These are phyloP conservation scores for Scomberomorus guttatus DNA, from an alignment of 2,797 vertebrate genomes.

Conservation along the genomic window DNA sequence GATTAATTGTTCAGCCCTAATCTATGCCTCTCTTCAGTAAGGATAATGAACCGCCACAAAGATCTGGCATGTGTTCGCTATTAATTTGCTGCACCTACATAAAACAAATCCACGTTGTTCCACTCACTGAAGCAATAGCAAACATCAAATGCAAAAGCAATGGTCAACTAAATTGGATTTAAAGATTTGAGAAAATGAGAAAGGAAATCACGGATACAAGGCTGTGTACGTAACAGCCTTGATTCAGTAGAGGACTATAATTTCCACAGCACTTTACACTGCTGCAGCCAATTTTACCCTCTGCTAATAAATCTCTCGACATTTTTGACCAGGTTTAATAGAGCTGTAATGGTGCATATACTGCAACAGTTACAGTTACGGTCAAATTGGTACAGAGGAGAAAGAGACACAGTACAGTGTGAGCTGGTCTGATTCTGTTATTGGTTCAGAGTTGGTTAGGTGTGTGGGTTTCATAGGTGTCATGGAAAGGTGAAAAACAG, in stretches of 20 bases:
- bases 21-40: background rate
- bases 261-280: constrained; percentile 3
- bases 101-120: background rate
- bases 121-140: background rate
- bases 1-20: no score
- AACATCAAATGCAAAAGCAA: constrained; percentile 9
- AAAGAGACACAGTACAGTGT: background rate
- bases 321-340: background rate
- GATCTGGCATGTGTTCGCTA: background rate
- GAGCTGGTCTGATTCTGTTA: constrained; percentile 3
- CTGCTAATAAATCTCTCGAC: background rate
- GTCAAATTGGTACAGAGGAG: background rate
- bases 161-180: background rate
- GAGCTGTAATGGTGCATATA: constrained; percentile 9
- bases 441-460: background rate
- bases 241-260: background rate
- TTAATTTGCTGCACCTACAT: constrained; percentile 2
- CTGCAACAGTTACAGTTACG: background rate
- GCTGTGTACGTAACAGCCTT: background rate
- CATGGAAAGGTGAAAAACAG: constrained; percentile 4
- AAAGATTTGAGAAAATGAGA: background rate
- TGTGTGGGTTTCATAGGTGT: background rate
- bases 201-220: background rate
- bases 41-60: constrained; percentile 17
- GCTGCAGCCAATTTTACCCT: constrained; percentile 1